These are phyloP conservation scores for Rhyacophila evoluta DNA, from an alignment of 2,888 invertebrate species.

Conservation along the genomic window DNA sequence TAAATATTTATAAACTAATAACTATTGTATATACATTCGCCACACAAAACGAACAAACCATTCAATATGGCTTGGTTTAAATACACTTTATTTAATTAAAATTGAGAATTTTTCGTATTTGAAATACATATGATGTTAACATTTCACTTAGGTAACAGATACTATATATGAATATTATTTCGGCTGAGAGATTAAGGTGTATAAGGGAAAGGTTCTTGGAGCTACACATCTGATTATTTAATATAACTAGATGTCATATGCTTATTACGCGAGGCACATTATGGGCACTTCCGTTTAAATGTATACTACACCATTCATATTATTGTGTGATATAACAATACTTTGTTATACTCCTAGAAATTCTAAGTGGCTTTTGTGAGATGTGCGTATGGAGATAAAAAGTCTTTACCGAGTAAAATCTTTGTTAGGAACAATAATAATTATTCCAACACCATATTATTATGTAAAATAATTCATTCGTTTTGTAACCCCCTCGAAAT, in stretches of 20 bases:
- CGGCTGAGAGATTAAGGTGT: neutral
- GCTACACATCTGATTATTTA: neutral
- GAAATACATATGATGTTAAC: too few relatives aligned
- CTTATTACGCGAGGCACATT: neutral
- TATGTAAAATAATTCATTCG: neutral
- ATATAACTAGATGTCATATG: conserved; percentile 25
- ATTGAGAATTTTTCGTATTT: too few relatives aligned
- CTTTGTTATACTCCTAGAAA: neutral
- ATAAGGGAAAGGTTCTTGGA: neutral
- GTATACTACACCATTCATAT: neutral
- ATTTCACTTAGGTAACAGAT: too few relatives aligned
- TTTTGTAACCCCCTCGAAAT: neutral
- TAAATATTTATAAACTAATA: too few relatives aligned
- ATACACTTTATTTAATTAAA: too few relatives aligned
- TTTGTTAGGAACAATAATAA: neutral
- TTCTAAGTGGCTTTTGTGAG: conserved; percentile 11
- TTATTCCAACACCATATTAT: neutral
- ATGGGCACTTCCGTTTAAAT: neutral
- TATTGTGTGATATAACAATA: conserved; percentile 9
- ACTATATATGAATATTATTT: too few relatives aligned
- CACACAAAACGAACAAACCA: too few relatives aligned
- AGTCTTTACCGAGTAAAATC: neutral
- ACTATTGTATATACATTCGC: too few relatives aligned
- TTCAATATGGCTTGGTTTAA: too few relatives aligned
- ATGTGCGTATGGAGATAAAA: neutral